Conservation (phyloP, 1,140 invertebrate genomes). For the Zaprionus ornatus region DNA sequence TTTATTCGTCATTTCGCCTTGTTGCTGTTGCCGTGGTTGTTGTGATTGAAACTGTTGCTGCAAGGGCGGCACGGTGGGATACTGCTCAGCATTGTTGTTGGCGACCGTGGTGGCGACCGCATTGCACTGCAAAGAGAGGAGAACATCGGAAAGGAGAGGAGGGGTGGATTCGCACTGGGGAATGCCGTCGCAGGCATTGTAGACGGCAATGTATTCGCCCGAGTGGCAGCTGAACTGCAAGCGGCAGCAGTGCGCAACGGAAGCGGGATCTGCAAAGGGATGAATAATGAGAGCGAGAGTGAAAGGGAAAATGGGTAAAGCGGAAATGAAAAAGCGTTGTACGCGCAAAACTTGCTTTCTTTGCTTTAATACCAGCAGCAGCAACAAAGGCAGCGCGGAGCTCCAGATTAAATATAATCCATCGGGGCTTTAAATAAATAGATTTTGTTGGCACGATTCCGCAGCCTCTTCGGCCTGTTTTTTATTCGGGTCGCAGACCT, state of each 20-base stretch:
- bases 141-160: too few relatives aligned
- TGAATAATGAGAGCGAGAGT: slow-evolving; percentile 3
- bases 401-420: too few relatives aligned
- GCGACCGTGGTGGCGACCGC: slow-evolving; percentile 46
- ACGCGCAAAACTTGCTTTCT: neutral
- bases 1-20: slow-evolving; percentile 49
- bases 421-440: too few relatives aligned
- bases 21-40: slow-evolving; percentile 36
- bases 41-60: slow-evolving; percentile 57
- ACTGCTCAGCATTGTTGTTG: slow-evolving; percentile 53
- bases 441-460: too few relatives aligned
- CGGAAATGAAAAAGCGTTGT: slow-evolving; percentile 9
- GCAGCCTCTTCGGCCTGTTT: too few relatives aligned
- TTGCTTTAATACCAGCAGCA: too few relatives aligned
- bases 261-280: slow-evolving; percentile 15
- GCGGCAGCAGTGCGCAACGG: slow-evolving; percentile 85
- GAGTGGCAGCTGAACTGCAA: too few relatives aligned
- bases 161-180: slow-evolving; percentile 95
- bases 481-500: slow-evolving; percentile 40
- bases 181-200: slow-evolving; percentile 97
- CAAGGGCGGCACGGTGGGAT: slow-evolving; percentile 52
- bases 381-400: too few relatives aligned
- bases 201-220: slow-evolving; percentile 95
- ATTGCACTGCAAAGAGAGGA: slow-evolving; percentile 58
- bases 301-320: slow-evolving; percentile 25